These are phyloP conservation scores for Mormyrus lacerda DNA, from an alignment of 2,113 vertebrate species.

Conservation along the genomic window DNA sequence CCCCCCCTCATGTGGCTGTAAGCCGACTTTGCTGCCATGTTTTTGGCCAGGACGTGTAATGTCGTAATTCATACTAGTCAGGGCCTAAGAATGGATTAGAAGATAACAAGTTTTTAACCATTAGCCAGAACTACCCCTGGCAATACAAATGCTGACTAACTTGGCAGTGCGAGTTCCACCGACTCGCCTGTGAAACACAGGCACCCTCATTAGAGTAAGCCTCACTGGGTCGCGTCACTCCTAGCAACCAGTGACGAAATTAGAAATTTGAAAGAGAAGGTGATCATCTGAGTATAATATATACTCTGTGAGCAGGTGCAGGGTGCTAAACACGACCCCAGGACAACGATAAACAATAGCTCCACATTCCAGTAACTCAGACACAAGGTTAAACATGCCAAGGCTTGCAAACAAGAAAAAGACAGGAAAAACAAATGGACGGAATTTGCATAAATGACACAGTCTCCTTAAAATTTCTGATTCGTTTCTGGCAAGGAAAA, in stretches of 20 bases:
- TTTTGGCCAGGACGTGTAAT: conserved; percentile 31
- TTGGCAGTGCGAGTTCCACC: conserved; percentile 34
- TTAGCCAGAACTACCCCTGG: conserved; percentile 36
- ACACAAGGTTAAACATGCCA: background rate
- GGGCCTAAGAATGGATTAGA: conserved; percentile 40
- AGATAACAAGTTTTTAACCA: conserved; percentile 44
- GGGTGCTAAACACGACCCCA: background rate
- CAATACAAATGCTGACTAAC: conserved; percentile 41
- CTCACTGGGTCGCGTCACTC: background rate
- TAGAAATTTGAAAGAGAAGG: background rate
- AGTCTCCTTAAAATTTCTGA: background rate
- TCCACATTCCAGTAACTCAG: background rate
- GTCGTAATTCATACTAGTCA: conserved; percentile 30
- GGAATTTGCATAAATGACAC: background rate
- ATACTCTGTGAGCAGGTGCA: background rate
- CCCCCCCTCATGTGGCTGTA: background rate
- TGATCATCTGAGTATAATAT: background rate
- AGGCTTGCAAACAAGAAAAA: background rate
- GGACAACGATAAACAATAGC: background rate
- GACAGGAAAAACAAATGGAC: background rate
- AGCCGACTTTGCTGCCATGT: conserved; percentile 15
- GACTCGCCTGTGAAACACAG: background rate
- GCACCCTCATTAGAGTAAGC: background rate
- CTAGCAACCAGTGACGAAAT: background rate
- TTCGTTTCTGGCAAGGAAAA: background rate